phyloP scores from a whole-genome alignment of 2,888 invertebrate species.

The Parapristionchus giblindavisi region DNA sequence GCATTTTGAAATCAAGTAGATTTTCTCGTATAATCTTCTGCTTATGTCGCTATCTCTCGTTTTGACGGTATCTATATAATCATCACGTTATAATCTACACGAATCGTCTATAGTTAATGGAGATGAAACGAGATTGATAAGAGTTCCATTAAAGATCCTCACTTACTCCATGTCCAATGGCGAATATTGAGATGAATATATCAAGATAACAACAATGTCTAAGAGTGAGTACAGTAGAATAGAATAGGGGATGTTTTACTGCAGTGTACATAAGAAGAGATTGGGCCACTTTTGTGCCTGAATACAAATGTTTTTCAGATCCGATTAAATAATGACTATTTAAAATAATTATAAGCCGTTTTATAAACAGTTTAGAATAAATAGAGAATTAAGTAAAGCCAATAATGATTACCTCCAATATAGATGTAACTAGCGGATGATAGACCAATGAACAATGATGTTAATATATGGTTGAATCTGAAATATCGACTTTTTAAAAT shows the following conservation, averaged over 20 bases:
- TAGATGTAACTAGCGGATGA: conserved; percentile 12
- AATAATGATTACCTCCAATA: conserved; percentile 28
- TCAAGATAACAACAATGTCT: conserved; percentile 18
- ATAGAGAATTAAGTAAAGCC: too few relatives aligned
- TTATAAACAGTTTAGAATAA: neutral
- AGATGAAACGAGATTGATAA: too few relatives aligned
- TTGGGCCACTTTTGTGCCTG: conserved; percentile 25
- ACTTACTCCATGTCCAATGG: neutral
- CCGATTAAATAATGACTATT: neutral
- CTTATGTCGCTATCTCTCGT: too few relatives aligned
- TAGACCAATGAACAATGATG: conserved; percentile 1
- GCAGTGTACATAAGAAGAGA: conserved; percentile 23
- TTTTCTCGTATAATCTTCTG: too few relatives aligned
- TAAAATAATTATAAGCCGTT: neutral
- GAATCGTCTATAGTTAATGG: too few relatives aligned
- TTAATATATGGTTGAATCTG: neutral
- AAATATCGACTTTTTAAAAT: neutral
- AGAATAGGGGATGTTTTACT: conserved; percentile 16
- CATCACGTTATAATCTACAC: too few relatives aligned
- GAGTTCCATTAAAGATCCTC: neutral
- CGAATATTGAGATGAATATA: conserved; percentile 1
- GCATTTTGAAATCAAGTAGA: too few relatives aligned
- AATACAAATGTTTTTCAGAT: neutral
- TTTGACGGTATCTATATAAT: too few relatives aligned
- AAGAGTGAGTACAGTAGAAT: conserved; percentile 3